Evolutionary conservation across 2,888 invertebrate species (phyloP).

Genomic region (Pterostichus niger): DNA sequence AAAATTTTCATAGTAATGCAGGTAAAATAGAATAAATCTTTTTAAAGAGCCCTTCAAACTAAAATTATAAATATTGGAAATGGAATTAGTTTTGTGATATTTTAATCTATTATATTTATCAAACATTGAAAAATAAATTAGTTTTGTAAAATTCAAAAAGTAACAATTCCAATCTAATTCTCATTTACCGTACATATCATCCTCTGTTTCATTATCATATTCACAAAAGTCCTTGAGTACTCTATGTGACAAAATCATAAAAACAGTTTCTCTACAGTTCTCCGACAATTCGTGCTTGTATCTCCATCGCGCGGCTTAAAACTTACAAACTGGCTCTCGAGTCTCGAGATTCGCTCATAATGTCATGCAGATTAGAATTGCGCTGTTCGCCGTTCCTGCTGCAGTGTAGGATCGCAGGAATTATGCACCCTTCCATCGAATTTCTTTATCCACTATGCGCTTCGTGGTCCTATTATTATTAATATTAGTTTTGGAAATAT

Average conservation of each 20-base stretch:
- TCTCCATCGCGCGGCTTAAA: constrained; percentile 30
- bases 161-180: constrained; percentile 3
- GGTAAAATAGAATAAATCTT: too few relatives aligned
- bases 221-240: too few relatives aligned
- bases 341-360: background rate
- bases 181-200: background rate
- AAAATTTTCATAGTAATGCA: too few relatives aligned
- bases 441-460: background rate
- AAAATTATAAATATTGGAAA: too few relatives aligned
- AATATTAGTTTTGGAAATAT: background rate
- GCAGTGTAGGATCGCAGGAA: constrained; percentile 10
- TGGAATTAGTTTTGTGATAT: too few relatives aligned
- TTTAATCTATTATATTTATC: too few relatives aligned
- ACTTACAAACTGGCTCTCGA: constrained; percentile 41
- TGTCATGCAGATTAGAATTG: constrained; percentile 36
- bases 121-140: too few relatives aligned
- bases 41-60: too few relatives aligned
- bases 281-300: constrained; percentile 14
- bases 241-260: constrained; percentile 17
- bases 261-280: background rate
- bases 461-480: background rate
- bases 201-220: background rate
- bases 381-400: constrained; percentile 20
- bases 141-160: background rate
- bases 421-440: constrained; percentile 28